Base-by-base conservation (phyloP, 2,113 vertebrate species). In the Microcebus lehilahytsara region DNA sequence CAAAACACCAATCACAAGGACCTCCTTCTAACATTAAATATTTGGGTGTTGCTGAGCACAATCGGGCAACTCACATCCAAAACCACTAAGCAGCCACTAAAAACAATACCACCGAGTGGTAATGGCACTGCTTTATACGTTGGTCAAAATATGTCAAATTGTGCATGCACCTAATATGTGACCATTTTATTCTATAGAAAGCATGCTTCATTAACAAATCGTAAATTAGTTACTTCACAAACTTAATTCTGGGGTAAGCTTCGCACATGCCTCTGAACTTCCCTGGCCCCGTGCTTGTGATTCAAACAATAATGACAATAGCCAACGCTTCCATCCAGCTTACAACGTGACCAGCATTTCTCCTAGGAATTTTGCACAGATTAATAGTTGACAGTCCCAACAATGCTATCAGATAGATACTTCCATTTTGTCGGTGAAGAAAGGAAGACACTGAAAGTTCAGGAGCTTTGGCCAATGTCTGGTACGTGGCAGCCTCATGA, bases 21-120 rank as follows among this genome's bases (percentile, higher is more conserved):
- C 6, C 30, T 34, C 13, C 13, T 40, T 42, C 75, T n/a, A 2
- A 17, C 53, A 0, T 19, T 19, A 4, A n/a, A 11, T 6, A 17
- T 7, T 34, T 0, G 0, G 0, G 16, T 6, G 46, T 1, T 19
- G 9, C 30, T 51, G 23, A 14, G 3, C 3, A 12, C 0, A 40
- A 14, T 10, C 5, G 14, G n/a, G 40, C 1, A 8, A 32, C 20
- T n/a, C 13, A 10, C 12, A 23, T 58, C 7, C 0, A 19, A 32
- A 30, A 42, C 74, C 40, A 58, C 13, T 14, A 3, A 1, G 40
- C 14, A 9, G 6, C 75, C 64, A 46, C 30, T 0, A 2, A 60
- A 71, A 71, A 23, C 9, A 0, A 72, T 2, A 37, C 25, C 3
- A 0, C 2, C 16, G 27, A 2, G 13, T 1, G 14, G 14, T 6